Conservation (phyloP, 2,113 vertebrate species). For the Myotis lucifugus region DNA sequence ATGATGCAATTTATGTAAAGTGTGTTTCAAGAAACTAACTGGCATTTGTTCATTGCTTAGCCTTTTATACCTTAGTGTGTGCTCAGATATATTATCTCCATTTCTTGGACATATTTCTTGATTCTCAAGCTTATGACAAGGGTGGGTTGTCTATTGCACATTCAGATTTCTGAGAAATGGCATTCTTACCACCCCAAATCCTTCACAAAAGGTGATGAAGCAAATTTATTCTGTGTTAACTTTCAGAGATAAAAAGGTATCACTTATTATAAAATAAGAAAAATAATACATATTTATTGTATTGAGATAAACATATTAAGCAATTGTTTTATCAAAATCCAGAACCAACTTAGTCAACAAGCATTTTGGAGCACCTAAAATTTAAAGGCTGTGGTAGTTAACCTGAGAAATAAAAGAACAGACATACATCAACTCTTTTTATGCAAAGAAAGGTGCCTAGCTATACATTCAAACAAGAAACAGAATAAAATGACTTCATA, state of each 20-base stretch:
- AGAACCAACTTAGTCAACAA: not conserved
- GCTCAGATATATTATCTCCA: not conserved
- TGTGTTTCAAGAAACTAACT: not conserved
- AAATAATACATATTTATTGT: not conserved
- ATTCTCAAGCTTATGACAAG: not conserved
- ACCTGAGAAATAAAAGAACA: not conserved
- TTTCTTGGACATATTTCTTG: not conserved
- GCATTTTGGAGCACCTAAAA: not conserved
- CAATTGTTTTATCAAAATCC: not conserved
- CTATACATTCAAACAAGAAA: not conserved
- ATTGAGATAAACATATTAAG: not conserved
- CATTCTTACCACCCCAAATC: no score
- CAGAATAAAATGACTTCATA: not conserved
- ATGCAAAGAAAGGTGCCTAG: not conserved
- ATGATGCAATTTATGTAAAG: not conserved
- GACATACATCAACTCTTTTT: not conserved
- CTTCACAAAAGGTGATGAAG: not conserved
- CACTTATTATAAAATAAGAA: not conserved
- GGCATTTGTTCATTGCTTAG: not conserved
- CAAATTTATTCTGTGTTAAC: not conserved
- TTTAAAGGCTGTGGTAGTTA: not conserved
- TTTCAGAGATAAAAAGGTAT: not conserved
- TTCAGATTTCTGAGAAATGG: not conserved
- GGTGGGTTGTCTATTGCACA: accelerated
- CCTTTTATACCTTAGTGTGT: not conserved